phyloP scores from a whole-genome alignment of 2,113 vertebrate species.

The Rattus rattus region DNA sequence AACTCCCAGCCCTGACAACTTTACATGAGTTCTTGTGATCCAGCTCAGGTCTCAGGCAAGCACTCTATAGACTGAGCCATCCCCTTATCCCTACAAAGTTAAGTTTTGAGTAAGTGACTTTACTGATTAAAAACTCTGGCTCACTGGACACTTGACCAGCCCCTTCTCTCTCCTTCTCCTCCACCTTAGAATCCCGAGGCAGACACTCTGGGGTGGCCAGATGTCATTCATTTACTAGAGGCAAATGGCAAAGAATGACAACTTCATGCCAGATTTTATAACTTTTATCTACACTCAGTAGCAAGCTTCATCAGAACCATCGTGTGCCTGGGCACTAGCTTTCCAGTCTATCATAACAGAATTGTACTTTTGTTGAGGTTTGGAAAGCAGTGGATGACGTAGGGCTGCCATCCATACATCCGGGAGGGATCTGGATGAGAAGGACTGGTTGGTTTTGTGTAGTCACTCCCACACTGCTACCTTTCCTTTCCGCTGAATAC shows the following conservation, averaged over 20 bases:
- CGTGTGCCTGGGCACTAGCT: background rate
- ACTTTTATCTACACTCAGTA: constrained; percentile 5
- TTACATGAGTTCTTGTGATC: background rate
- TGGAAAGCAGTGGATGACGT: background rate
- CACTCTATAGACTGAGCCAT: background rate
- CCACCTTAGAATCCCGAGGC: background rate
- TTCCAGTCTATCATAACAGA: background rate
- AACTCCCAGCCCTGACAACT: no score
- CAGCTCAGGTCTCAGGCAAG: background rate
- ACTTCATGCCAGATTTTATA: background rate
- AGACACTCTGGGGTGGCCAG: background rate
- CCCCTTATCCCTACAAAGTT: background rate
- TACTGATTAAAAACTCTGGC: background rate
- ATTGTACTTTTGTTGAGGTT: background rate
- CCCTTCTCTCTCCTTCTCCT: background rate
- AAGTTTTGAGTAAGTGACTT: background rate
- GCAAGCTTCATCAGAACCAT: background rate
- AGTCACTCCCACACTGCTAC: background rate
- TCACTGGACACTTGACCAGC: background rate
- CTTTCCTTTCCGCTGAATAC: background rate
- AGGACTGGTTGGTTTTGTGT: background rate
- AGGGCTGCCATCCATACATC: background rate
- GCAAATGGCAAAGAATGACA: background rate
- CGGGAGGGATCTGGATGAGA: background rate
- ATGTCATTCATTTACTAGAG: background rate